Percentiles rank a stretch among this genome's conserved stretches.
phyloP scores from a whole-genome alignment of 2,797 vertebrate species.

The Leuciscus waleckii region DNA sequence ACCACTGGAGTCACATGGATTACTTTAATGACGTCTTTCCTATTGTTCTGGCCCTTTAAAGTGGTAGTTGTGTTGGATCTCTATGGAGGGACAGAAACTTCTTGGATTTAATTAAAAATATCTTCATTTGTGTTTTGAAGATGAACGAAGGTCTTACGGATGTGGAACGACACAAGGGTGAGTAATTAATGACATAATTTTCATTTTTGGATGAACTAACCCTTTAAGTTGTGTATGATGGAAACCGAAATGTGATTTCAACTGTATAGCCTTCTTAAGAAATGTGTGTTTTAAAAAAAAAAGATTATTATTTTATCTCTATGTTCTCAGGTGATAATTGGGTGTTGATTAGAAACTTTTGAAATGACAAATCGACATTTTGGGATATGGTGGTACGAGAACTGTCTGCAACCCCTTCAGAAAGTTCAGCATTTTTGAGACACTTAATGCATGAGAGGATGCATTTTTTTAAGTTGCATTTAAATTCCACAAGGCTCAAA shows the following conservation, averaged over 20 bases:
- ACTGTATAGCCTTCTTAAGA: background rate
- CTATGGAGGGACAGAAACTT: too few relatives aligned
- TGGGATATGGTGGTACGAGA: background rate
- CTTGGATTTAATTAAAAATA: too few relatives aligned
- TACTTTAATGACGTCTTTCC: too few relatives aligned
- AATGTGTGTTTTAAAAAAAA: too few relatives aligned
- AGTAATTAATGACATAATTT: too few relatives aligned
- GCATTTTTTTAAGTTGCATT: background rate
- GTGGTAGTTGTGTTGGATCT: too few relatives aligned
- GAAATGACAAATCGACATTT: background rate
- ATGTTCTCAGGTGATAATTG: slow-evolving; percentile 1
- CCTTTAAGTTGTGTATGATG: background rate
- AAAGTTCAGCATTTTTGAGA: background rate
- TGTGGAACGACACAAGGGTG: too few relatives aligned
- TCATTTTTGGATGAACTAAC: too few relatives aligned
- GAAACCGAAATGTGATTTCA: slow-evolving; percentile 1
- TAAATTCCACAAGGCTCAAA: background rate
- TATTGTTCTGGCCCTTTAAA: too few relatives aligned
- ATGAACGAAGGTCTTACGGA: too few relatives aligned
- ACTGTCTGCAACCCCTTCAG: background rate
- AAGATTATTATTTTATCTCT: background rate
- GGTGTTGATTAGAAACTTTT: background rate
- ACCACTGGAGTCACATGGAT: too few relatives aligned
- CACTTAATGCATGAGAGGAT: background rate
- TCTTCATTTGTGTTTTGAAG: too few relatives aligned